Percentiles rank a stretch among this genome's conserved stretches.
phyloP scores from a whole-genome alignment of 2,888 invertebrate genomes.

The Pyrocoelia pectoralis region DNA sequence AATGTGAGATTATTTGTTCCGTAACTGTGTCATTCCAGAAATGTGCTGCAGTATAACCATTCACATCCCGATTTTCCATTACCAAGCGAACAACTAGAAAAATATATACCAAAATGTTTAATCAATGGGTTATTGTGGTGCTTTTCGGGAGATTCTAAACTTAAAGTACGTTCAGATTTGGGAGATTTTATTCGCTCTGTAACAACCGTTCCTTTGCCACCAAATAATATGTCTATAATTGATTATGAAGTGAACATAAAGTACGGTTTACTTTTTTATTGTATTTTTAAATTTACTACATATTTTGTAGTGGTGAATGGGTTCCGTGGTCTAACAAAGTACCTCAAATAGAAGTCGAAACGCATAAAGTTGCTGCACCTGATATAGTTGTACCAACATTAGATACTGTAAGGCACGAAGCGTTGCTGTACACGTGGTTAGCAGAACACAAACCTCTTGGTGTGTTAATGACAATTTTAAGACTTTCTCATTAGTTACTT shows the following conservation, averaged over 20 bases:
- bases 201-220: slow-evolving; percentile 92
- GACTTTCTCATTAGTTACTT: too few species aligned
- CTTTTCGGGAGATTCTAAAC: slow-evolving; percentile 96
- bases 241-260: slow-evolving; percentile 85
- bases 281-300: slow-evolving; percentile 19
- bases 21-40: slow-evolving; percentile 63
- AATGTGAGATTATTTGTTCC: background rate
- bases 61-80: slow-evolving; percentile 95
- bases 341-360: slow-evolving; percentile 98
- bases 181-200: slow-evolving; percentile 96
- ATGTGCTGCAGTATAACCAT: slow-evolving; percentile 92
- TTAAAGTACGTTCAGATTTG: slow-evolving; percentile 93
- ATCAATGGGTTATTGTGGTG: slow-evolving; percentile 97
- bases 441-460: slow-evolving; percentile 98
- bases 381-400: slow-evolving; percentile 99
- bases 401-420: slow-evolving; percentile 98
- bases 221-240: slow-evolving; percentile 85
- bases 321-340: slow-evolving; percentile 97
- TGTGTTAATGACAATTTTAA: slow-evolving; percentile 51
- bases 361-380: slow-evolving; percentile 98
- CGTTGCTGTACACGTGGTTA: slow-evolving; percentile 96
- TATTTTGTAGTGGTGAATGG: slow-evolving; percentile 90
- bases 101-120: slow-evolving; percentile 92
- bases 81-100: slow-evolving; percentile 89
- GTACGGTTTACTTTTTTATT: too few species aligned